phyloP scores from a whole-genome alignment of 53 echinoderm and acorn worm species.

The Echinometra lucunter region DNA sequence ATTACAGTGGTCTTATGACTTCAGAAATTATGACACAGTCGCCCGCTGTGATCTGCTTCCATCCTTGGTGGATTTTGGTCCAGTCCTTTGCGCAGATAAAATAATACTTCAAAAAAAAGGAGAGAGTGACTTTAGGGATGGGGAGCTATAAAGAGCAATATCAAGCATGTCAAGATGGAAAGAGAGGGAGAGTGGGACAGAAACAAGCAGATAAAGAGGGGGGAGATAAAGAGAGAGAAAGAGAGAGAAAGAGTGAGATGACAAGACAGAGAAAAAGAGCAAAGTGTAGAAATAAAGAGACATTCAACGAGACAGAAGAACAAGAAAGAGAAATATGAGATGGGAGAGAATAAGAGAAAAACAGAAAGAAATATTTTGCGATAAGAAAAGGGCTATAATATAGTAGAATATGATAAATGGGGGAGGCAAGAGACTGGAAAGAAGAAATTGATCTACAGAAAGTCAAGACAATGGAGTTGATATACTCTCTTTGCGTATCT shows the following conservation, averaged over 20 bases:
- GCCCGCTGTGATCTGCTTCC: neutral
- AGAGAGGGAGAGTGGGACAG: neutral
- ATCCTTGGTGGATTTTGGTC: neutral
- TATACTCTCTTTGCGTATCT: no score
- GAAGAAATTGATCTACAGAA: no score
- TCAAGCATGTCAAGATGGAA: neutral
- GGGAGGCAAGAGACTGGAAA: no score
- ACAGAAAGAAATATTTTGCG: no score
- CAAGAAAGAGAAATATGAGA: no score
- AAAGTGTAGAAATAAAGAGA: neutral
- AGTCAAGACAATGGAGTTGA: no score
- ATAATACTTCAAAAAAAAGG: neutral
- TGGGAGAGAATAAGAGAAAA: no score
- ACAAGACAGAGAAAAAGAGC: neutral
- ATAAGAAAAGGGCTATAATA: no score
- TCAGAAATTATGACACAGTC: neutral
- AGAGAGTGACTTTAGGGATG: neutral
- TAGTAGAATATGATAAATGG: no score
- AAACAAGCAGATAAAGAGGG: neutral
- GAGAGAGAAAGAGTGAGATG: neutral
- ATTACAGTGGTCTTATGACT: conserved; percentile 8
- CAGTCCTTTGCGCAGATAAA: no score
- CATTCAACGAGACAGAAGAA: no score
- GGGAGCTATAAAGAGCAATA: neutral
- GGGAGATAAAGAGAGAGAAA: neutral